Base-by-base conservation (phyloP, 2,113 vertebrate genomes). In the Stegastes partitus region DNA sequence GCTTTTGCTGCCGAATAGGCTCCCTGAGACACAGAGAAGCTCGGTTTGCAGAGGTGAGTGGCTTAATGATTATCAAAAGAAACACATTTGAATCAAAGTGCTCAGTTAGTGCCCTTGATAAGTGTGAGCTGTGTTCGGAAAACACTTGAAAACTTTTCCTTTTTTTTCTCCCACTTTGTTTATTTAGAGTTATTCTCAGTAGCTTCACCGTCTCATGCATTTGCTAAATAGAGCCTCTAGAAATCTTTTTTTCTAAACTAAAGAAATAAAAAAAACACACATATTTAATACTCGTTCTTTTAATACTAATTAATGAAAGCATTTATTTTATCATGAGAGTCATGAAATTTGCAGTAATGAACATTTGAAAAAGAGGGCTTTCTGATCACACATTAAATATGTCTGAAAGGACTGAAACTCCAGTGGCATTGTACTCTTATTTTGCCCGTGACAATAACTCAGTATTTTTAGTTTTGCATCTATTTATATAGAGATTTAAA, bases 41-140 rank as follows among this genome's bases (percentile, higher is more conserved):
- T 85, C 5, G 3, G 14, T 81, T 84, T 79, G 61, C 79, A 71
- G 74, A 88, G 90, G 89, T 88, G 85, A 93, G 89, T 85, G 67
- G 80, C 59, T 92, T 89, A 85, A 91, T 84, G 71, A 86, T 92
- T 91, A 45, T 79, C 84, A 83, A 44, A n/a, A 88, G 69, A 84
- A 82, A 83, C 67, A 15, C 39, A 49, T 82, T 39, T 19, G 31
- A 81, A 84, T 85, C 54, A 31, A 77, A 81, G 69, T 64, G 79
- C 58, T 79, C 16, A 1, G 47, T 71, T 53, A 25, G 55, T 74
- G 64, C 42, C 56, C 49, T 44, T 55, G 59, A 70, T 56, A 65
- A 65, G 59, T 70, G 59, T 49, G 3, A 68, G 45, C 51, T 69
- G 51, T 12, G 0, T 6, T 77, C 0, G n/a, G 26, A 64, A 72